Evolutionary conservation across 2,113 vertebrate species (phyloP).

Genomic region (Ophthalmolycus amberensis): DNA sequence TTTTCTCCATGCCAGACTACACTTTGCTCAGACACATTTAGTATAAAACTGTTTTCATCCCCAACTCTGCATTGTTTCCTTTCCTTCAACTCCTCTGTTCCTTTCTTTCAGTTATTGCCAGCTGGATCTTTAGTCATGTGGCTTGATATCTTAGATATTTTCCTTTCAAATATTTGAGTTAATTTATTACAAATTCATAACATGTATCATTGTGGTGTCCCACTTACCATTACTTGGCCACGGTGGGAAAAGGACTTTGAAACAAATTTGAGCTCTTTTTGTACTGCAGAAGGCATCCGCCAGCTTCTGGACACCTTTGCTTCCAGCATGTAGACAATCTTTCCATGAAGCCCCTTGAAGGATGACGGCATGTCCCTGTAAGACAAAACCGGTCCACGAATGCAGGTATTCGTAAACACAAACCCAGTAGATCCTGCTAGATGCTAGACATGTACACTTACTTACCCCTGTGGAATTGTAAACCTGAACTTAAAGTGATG

Average conservation of each 20-base stretch:
- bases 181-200: background rate
- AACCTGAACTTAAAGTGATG: constrained; percentile 71
- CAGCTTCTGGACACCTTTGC: constrained; percentile 72
- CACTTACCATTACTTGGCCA: constrained; percentile 29
- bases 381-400: background rate
- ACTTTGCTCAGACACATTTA: background rate
- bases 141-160: background rate
- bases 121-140: background rate
- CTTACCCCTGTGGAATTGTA: constrained; percentile 75
- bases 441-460: constrained; percentile 34
- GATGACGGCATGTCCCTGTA: constrained; percentile 75
- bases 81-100: background rate
- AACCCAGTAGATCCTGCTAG: background rate
- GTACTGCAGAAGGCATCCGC: constrained; percentile 9
- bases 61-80: background rate
- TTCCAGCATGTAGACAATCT: constrained; percentile 66
- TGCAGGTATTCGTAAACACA: background rate
- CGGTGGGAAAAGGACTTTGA: constrained; percentile 1
- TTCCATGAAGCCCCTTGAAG: constrained; percentile 60
- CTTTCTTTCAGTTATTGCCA: background rate
- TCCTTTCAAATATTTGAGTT: background rate
- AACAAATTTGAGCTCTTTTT: constrained; percentile 54
- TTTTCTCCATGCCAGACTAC: background rate
- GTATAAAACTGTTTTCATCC: background rate
- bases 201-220: background rate